Percentiles rank a stretch among this genome's conserved stretches.
Conservation (phyloP, 92 coral and sea anemone species). For the Paramuricea clavata region DNA sequence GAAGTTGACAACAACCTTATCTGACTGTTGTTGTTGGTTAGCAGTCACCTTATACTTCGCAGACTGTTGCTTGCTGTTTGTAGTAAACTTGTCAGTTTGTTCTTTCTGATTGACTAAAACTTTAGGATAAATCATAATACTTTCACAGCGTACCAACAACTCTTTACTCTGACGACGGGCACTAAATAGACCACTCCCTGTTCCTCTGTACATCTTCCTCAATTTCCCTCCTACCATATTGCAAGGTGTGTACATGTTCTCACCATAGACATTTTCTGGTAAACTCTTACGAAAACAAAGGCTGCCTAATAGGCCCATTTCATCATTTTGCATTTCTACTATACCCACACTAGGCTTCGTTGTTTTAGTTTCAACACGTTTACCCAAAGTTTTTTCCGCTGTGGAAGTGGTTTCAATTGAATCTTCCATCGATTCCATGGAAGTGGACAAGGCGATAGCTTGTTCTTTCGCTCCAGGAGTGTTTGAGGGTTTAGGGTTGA, state of each 20-base stretch:
- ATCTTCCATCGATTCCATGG: not conserved
- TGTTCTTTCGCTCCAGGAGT: not conserved
- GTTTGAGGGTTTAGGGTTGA: not conserved
- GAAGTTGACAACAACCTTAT: not conserved
- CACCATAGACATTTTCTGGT: not conserved
- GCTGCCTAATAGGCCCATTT: slow-evolving; percentile 18
- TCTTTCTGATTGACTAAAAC: not conserved
- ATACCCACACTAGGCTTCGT: not conserved
- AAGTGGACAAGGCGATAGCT: not conserved
- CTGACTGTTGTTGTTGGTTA: not conserved
- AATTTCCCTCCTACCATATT: slow-evolving; percentile 14
- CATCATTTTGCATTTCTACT: slow-evolving; percentile 10
- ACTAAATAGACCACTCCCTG: too few relatives aligned
- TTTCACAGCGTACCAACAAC: slow-evolving; percentile 34
- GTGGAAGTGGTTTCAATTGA: not conserved
- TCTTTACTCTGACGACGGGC: not conserved
- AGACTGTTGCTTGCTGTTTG: not conserved
- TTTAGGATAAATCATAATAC: slow-evolving; percentile 43
- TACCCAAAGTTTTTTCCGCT: not conserved
- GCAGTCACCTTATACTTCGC: not conserved
- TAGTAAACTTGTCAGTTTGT: not conserved
- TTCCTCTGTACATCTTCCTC: not conserved
- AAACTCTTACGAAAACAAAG: slow-evolving; percentile 23
- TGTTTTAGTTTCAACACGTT: not conserved
- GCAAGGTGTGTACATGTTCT: not conserved